Evolutionary conservation across 2,797 vertebrate genomes (phyloP), one percentile per base, ranked within the genome.

Genomic region (Anabacerthia variegaticeps): DNA sequence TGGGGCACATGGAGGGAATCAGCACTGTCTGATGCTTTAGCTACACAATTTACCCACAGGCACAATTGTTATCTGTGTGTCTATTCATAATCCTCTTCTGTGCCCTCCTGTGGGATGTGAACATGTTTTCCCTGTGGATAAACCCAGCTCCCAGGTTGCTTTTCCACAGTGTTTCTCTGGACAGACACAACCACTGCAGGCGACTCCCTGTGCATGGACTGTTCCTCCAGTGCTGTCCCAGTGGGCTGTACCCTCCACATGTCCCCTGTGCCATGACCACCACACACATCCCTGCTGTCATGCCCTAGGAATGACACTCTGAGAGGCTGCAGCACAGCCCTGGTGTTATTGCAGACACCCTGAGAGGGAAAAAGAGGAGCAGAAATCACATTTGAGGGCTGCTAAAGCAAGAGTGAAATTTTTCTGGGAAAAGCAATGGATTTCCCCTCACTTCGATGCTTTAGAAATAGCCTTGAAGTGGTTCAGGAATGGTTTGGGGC

Each of bases 181-280:
- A 20, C 28, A 27, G 59, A 56, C 30, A 58, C 39, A 72, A 14
- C 8, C 39, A 27, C 44, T 37, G 36, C 44, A 73, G 88, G 28
- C 52, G 39, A 44, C 36, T 44, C 65, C 12, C 34, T 23, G 34
- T 43, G n/a, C 39, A 27, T 52, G 24, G 13, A 19, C 17, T 36
- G 32, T 16, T 76, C 28, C 6, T 22, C 13, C 48, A 19, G 34
- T 7, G 46, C 18, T 7, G 7, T 36, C 44, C 54, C 83, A 43
- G 37, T 0, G 14, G 61, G 39, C 8, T 92, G 41, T 36, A 27
- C 18, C 4, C 16, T 28, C 65, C 15, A 5, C 2, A 0, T 3
- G 22, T 49, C 46, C 65, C 39, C 48, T 28, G 23, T 34, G 46
- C 54, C 8, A 6, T 28, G 66, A 32, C 49, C 22, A 32, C 27